A percentile compares a stretch with the other conserved stretches of the same genome.
Conservation (phyloP, 2,888 invertebrate species). For the Aspidiotus destructor region DNA sequence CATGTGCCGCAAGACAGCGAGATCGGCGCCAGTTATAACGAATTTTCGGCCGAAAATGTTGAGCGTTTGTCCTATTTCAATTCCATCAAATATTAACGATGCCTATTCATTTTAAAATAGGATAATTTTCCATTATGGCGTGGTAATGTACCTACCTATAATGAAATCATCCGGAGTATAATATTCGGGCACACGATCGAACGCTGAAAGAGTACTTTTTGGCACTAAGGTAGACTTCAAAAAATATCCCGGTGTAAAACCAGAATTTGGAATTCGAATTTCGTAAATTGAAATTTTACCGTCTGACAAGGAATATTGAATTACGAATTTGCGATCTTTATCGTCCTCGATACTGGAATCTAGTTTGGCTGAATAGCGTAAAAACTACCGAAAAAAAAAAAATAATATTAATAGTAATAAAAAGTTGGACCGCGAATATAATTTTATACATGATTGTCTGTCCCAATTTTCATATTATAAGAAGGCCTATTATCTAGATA, state of each 20-base stretch:
- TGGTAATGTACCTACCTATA: conserved; percentile 50
- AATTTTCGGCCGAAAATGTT: conserved; percentile 67
- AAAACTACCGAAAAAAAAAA: conserved; percentile 43
- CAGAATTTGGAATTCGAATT: conserved; percentile 61
- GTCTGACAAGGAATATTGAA: conserved; percentile 65
- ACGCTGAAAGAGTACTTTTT: conserved; percentile 60
- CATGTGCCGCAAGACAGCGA: conserved; percentile 57
- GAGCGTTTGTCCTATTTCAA: conserved; percentile 51
- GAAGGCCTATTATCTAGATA: too few species aligned
- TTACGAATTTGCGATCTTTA: conserved; percentile 59
- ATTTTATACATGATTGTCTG: too few species aligned
- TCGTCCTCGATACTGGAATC: conserved; percentile 73
- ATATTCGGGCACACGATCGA: conserved; percentile 56
- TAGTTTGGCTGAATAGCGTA: conserved; percentile 66
- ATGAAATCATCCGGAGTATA: conserved; percentile 70
- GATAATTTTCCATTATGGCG: not conserved
- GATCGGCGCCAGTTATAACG: conserved; percentile 62
- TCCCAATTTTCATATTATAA: too few species aligned
- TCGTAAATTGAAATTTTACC: conserved; percentile 67
- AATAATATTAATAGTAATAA: not conserved
- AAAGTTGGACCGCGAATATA: too few species aligned
- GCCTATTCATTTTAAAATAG: too few species aligned
- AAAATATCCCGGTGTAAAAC: conserved; percentile 66
- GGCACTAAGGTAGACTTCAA: conserved; percentile 55
- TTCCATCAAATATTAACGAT: too few species aligned